Evolutionary conservation across 1,140 invertebrate species (phyloP).

Genomic region (Pseudomyrmex concolor): DNA sequence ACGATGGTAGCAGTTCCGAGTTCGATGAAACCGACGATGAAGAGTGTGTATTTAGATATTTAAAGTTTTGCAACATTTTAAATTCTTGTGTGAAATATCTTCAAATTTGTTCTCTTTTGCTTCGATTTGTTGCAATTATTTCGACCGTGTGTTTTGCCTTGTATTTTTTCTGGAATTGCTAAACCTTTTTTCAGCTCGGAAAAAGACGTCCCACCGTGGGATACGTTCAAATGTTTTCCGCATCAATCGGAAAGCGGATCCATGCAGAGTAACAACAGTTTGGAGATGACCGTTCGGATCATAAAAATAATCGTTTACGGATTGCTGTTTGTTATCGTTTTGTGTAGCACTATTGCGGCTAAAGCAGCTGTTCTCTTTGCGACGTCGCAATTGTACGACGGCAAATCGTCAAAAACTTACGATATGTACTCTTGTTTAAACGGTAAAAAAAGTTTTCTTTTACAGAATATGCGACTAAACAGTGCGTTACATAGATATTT

Average conservation of each 20-base stretch:
- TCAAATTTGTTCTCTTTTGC: neutral
- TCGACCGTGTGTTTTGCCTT: too few species aligned
- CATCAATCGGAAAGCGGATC: constrained; percentile 93
- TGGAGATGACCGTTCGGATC: constrained; percentile 91
- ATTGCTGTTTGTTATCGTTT: constrained; percentile 91
- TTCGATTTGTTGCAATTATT: too few species aligned
- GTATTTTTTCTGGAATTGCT: too few species aligned
- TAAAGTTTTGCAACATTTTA: constrained; percentile 18
- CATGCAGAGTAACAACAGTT: constrained; percentile 90
- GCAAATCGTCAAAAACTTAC: constrained; percentile 83
- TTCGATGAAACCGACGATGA: constrained; percentile 49
- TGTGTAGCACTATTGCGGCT: constrained; percentile 91
- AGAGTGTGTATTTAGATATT: constrained; percentile 39
- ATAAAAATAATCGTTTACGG: constrained; percentile 93
- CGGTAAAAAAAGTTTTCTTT: constrained; percentile 76
- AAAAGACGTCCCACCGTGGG: constrained; percentile 94
- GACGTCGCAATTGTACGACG: constrained; percentile 93
- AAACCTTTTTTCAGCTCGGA: constrained; percentile 64
- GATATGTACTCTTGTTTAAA: too few species aligned
- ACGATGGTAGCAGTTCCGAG: constrained; percentile 54
- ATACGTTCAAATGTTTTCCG: constrained; percentile 94
- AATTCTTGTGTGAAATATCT: neutral
- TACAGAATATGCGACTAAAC: neutral
- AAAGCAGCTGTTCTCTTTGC: constrained; percentile 94
- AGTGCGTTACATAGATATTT: neutral